Percentiles rank a stretch among this genome's conserved stretches.
Conservation (phyloP, 1,140 invertebrate species). For the Stegodyphus mimosarum region DNA sequence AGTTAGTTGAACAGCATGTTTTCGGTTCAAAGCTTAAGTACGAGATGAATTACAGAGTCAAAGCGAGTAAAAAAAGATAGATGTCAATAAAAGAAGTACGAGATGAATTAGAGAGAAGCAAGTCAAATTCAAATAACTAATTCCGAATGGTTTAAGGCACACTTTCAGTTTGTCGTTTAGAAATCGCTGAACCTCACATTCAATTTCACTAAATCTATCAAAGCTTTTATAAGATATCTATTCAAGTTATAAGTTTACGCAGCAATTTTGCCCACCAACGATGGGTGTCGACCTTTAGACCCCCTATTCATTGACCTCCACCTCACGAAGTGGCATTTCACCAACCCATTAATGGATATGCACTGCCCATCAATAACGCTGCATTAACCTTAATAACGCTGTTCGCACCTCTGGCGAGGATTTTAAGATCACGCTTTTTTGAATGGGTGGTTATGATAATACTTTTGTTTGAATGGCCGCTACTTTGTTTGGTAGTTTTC, state of each 20-base stretch:
- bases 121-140: too few species aligned
- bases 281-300: slow-evolving; percentile 48
- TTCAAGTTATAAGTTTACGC: background rate
- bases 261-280: slow-evolving; percentile 45
- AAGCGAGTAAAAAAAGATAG: too few species aligned
- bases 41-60: too few species aligned
- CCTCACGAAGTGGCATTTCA: slow-evolving; percentile 56
- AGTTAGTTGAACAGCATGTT: too few species aligned
- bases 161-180: too few species aligned
- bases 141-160: too few species aligned
- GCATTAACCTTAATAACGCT: slow-evolving; percentile 59
- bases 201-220: slow-evolving; percentile 32
- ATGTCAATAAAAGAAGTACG: too few species aligned
- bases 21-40: too few species aligned
- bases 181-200: background rate
- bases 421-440: slow-evolving; percentile 43
- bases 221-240: background rate
- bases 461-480: slow-evolving; percentile 55
- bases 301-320: slow-evolving; percentile 55
- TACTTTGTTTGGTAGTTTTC: slow-evolving; percentile 49
- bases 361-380: slow-evolving; percentile 56
- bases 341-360: slow-evolving; percentile 44
- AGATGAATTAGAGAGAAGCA: too few species aligned
- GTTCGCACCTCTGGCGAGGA: slow-evolving; percentile 58
- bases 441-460: slow-evolving; percentile 16